Conservation (phyloP, 2,797 vertebrate species). For the Gambelia wislizenii region DNA sequence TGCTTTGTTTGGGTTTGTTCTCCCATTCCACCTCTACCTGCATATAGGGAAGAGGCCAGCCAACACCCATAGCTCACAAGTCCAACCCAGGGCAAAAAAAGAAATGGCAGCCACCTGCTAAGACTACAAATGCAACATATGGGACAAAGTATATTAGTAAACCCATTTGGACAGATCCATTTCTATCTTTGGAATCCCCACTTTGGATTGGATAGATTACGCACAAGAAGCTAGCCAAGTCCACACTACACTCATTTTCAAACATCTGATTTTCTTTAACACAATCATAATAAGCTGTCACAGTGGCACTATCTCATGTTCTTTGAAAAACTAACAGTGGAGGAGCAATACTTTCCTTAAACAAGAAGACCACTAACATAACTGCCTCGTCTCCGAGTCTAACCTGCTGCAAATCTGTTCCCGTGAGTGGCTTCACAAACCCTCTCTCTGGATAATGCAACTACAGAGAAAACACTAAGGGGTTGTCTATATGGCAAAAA, state of each 20-base stretch:
- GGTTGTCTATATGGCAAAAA: too few relatives aligned
- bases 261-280: too few relatives aligned
- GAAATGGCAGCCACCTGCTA: background rate
- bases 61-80: background rate
- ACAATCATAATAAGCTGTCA: background rate
- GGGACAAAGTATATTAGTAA: background rate
- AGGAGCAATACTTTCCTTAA: background rate
- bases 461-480: background rate
- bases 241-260: too few relatives aligned
- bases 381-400: background rate
- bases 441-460: background rate
- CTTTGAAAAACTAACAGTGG: background rate
- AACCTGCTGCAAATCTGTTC: background rate
- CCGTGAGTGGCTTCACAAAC: background rate
- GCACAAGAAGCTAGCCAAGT: too few relatives aligned
- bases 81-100: background rate
- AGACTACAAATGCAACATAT: too few relatives aligned
- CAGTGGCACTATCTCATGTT: background rate
- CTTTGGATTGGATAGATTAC: background rate
- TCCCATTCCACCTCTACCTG: background rate
- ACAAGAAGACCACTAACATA: background rate
- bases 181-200: background rate
- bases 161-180: too few relatives aligned
- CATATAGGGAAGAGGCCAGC: background rate
- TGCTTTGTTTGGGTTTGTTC: conserved; percentile 11